These are phyloP conservation scores for Sebastes melanostomus DNA, from an alignment of 2,797 vertebrate genomes.

Conservation along the genomic window DNA sequence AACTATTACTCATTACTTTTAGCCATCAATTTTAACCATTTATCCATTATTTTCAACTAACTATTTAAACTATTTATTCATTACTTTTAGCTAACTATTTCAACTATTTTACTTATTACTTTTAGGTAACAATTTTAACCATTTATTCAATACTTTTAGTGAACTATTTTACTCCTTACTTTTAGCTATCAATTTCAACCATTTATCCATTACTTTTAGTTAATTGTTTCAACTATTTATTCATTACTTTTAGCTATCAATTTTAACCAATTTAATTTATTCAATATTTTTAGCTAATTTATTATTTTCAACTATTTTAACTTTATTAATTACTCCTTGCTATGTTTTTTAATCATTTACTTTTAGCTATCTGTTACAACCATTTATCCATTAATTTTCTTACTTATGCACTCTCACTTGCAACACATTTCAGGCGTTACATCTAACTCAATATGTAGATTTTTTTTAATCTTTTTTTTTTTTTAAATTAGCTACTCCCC, in stretches of 20 bases:
- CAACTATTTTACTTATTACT: too few relatives aligned
- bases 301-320: background rate
- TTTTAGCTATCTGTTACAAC: background rate
- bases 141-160: background rate
- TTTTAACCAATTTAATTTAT: too few relatives aligned
- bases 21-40: too few relatives aligned
- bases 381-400: background rate
- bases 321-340: background rate
- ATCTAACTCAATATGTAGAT: background rate
- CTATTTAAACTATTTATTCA: background rate
- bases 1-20: too few relatives aligned
- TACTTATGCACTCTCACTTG: accelerated
- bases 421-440: background rate
- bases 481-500: background rate
- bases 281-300: too few relatives aligned
- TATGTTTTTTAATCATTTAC: background rate
- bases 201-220: too few relatives aligned
- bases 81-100: too few relatives aligned
- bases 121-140: background rate
- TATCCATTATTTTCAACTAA: too few relatives aligned
- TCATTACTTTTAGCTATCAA: too few relatives aligned
- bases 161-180: background rate
- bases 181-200: background rate
- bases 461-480: background rate
- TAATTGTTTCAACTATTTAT: too few relatives aligned